Conservation (phyloP, 1,140 invertebrate species). For the Drosophila busckii region DNA sequence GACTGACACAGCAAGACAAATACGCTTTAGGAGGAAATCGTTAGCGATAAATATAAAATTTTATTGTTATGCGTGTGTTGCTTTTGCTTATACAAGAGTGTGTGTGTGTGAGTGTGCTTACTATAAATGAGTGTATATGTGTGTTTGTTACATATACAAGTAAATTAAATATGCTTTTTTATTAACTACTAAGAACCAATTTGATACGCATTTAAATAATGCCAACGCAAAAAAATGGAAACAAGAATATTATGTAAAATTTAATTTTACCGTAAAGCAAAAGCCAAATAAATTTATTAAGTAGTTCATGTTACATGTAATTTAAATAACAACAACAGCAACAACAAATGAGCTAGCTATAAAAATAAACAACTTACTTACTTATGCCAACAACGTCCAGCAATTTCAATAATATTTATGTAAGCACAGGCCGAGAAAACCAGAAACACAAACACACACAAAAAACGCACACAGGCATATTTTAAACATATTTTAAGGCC, state of each 20-base stretch:
- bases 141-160: conserved; percentile 39
- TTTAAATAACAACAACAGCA: conserved; percentile 57
- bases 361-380: conserved; percentile 68
- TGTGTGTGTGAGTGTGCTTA: conserved; percentile 9
- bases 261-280: conserved; percentile 57
- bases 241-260: conserved; percentile 64
- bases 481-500: conserved; percentile 61
- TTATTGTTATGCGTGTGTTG: conserved; percentile 68
- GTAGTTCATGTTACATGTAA: conserved; percentile 56
- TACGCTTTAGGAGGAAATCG: conserved; percentile 55
- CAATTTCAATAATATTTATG: conserved; percentile 73
- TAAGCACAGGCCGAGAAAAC: conserved; percentile 34
- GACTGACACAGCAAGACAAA: neutral
- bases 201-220: conserved; percentile 76
- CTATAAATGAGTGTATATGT: conserved; percentile 16
- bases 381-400: conserved; percentile 73
- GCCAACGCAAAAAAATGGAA: conserved; percentile 29
- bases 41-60: conserved; percentile 76
- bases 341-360: conserved; percentile 29
- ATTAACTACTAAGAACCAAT: conserved; percentile 77
- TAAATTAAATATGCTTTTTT: conserved; percentile 77
- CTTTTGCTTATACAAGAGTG: conserved; percentile 9
- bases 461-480: neutral
- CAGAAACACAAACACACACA: conserved; percentile 9
- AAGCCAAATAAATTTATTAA: conserved; percentile 73